phyloP scores from a whole-genome alignment of 2,113 vertebrate genomes.

The Odobenus rosmarus region DNA sequence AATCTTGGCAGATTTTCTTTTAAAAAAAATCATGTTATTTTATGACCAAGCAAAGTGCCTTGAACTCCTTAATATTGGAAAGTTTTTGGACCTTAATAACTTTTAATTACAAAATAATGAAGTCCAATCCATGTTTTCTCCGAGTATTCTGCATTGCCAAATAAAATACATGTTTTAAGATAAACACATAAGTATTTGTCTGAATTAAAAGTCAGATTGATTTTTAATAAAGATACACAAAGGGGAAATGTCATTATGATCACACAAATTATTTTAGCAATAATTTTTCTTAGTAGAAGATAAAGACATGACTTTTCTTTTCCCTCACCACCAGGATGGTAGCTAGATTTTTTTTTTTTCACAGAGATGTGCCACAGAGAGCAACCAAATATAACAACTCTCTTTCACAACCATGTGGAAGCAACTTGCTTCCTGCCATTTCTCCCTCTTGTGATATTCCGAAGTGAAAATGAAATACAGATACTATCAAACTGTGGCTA shows the following conservation, averaged over 20 bases:
- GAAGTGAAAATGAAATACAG: constrained; percentile 83
- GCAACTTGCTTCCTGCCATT: constrained; percentile 81
- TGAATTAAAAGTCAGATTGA: neutral
- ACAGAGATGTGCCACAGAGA: constrained; percentile 71
- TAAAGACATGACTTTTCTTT: constrained; percentile 39
- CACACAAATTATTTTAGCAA: constrained; percentile 20
- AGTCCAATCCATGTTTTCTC: constrained; percentile 32
- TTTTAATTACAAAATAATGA: constrained; percentile 40
- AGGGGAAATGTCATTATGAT: neutral
- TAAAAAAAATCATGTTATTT: neutral
- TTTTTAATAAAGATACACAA: constrained; percentile 51
- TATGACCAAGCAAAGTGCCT: neutral
- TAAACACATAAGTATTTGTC: constrained; percentile 35
- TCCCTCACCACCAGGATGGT: neutral
- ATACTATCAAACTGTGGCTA: constrained; percentile 79
- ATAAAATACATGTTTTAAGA: constrained; percentile 24
- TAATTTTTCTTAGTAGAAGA: constrained; percentile 44
- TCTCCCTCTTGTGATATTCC: constrained; percentile 78
- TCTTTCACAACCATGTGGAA: constrained; percentile 79
- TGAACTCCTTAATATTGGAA: neutral
- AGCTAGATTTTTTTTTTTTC: constrained; percentile 40
- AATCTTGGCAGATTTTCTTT: constrained; percentile 31
- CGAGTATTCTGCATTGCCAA: neutral
- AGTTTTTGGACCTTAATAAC: neutral
- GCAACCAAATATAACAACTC: constrained; percentile 81